Percentiles rank a stretch among this genome's conserved stretches.
Conservation (phyloP, 2,113 vertebrate species). For the Lanius ludovicianus region DNA sequence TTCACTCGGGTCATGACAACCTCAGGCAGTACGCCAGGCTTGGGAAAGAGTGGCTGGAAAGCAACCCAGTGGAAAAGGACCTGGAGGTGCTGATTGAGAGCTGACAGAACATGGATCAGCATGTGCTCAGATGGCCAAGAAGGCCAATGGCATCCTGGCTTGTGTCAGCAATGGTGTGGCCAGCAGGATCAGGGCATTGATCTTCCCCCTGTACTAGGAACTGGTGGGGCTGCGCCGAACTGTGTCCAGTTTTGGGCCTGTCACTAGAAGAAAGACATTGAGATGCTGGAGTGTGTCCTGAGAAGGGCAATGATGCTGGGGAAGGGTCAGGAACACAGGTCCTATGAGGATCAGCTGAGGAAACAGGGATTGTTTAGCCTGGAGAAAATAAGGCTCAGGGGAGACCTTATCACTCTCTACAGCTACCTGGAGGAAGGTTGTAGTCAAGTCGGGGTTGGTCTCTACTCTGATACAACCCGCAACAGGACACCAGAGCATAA, state of each 20-base stretch:
- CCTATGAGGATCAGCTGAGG: neutral
- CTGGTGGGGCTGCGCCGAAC: neutral
- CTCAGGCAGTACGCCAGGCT: neutral
- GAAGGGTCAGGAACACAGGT: neutral
- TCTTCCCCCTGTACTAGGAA: neutral
- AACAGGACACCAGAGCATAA: neutral
- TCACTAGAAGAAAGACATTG: neutral
- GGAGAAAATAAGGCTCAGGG: neutral
- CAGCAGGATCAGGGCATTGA: neutral
- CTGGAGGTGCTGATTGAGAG: neutral
- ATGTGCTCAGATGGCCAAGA: neutral
- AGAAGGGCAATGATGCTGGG: rapidly evolving
- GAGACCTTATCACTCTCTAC: neutral
- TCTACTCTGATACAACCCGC: neutral
- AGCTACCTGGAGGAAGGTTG: neutral
- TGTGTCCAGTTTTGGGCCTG: neutral
- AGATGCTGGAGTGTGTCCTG: neutral
- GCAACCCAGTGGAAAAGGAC: neutral
- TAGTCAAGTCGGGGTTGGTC: neutral
- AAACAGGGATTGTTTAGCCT: neutral
- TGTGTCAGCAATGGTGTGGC: neutral
- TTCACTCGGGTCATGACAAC: neutral
- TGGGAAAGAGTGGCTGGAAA: neutral
- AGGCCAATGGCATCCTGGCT: neutral
- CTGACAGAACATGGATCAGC: neutral